Evolutionary conservation across 2,113 vertebrate species (phyloP), one percentile per base, ranked within the genome.

Genomic region (Ariopsis seemanni): DNA sequence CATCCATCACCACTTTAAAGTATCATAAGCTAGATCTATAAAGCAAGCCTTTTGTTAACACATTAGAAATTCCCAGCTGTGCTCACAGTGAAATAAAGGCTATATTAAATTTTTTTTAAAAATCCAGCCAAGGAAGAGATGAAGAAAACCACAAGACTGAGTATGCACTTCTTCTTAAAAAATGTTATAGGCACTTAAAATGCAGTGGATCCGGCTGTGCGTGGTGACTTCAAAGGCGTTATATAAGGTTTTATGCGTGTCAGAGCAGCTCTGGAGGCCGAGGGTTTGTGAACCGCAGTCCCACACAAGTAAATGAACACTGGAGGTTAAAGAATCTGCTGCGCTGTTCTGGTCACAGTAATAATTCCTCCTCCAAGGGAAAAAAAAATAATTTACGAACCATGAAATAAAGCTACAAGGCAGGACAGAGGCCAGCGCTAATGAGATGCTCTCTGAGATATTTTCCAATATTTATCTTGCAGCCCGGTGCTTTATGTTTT

Each of bases 251-350:
- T 67, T 50, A n/a, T 87, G 81, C 15, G 17, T 77, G 58, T 63
- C 48, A 27, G 86, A 83, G 86, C 48, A 3, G 27, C 58, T 83
- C 81, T 67, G 86, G 34, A 84, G 67, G 80, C 63, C 25, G 62
- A 87, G 48, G 69, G 57, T 50, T 62, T 53, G 67, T n/a, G 69
- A 87, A 74, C 86, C 63, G 48, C 80, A 75, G 48, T 87, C 86
- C 81, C 86, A 83, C 86, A 83, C 86, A 83, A 83, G 58, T 83
- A 77, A 83, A 77, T 65, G 81, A 83, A 84, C 12, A 15, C 81
- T 74, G 48, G 57, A 65, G 82, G 81, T 83, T 83, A 83, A 63
- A 77, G 71, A 77, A 71, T 83, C 71, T 34, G 60, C 86, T 65
- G 69, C 7, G 25, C 80, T 75, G 55, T 50, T 82, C 34, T 52